Conservation (phyloP, 2,113 vertebrate genomes). For the Lamprotornis superbus region DNA sequence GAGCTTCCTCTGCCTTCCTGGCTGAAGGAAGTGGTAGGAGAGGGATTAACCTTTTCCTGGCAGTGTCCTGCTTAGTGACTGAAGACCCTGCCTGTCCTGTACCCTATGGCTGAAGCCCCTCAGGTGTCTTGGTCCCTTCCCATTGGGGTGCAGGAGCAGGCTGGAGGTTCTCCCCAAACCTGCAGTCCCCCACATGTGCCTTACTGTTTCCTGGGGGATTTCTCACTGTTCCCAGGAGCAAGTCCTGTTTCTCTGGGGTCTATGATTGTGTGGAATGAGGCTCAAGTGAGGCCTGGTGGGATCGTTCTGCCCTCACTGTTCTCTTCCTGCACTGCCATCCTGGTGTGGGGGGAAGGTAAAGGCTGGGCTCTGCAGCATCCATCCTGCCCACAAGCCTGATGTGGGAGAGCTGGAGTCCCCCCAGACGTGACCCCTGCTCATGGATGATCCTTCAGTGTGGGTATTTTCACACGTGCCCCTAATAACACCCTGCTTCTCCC, state of each 20-base stretch:
- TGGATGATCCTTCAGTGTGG: neutral
- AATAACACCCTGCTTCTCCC: neutral
- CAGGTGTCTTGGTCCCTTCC: accelerated
- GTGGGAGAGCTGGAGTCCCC: neutral
- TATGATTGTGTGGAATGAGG: neutral
- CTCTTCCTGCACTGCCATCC: accelerated
- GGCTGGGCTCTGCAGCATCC: accelerated
- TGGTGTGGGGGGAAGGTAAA: neutral
- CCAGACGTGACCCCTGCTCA: accelerated
- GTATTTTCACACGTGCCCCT: neutral
- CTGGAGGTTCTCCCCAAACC: neutral
- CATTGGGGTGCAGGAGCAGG: accelerated
- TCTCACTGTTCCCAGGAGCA: neutral
- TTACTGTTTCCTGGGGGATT: accelerated
- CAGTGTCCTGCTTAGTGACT: neutral
- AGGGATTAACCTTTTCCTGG: slow-evolving; percentile 40
- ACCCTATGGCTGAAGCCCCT: neutral
- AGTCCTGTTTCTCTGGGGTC: neutral
- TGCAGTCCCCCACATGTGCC: neutral
- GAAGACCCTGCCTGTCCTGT: neutral
- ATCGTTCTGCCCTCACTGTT: accelerated
- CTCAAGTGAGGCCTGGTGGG: neutral
- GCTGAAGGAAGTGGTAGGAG: neutral
- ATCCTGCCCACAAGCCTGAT: accelerated
- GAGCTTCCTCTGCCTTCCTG: slow-evolving; percentile 48